Conservation (phyloP, 1,140 invertebrate genomes). For the Chymomyza costata region DNA sequence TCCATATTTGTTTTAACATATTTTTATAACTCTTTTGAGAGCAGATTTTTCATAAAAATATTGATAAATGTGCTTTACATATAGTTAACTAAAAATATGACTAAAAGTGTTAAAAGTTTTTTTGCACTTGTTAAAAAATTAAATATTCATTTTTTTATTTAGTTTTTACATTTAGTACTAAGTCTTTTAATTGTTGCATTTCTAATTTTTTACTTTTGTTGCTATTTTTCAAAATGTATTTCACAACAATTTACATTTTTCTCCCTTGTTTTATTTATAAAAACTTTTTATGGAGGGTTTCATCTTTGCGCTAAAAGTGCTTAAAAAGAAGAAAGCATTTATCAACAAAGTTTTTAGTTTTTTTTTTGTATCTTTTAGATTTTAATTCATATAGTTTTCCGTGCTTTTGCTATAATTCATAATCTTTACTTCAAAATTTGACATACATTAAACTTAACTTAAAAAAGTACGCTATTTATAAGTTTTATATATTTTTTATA, state of each 20-base stretch:
- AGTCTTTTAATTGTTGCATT: conserved; percentile 59
- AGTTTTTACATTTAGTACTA: conserved; percentile 39
- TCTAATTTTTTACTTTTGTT: conserved; percentile 46
- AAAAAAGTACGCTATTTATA: conserved; percentile 48
- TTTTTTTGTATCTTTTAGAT: conserved; percentile 19
- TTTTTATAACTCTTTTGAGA: conserved; percentile 26
- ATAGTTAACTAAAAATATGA: conserved; percentile 59
- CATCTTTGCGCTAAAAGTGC: conserved; percentile 10
- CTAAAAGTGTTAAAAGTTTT: conserved; percentile 51
- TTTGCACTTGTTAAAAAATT: conserved; percentile 34
- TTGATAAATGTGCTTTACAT: conserved; percentile 45
- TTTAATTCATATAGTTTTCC: conserved; percentile 54
- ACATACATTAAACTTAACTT: conserved; percentile 59
- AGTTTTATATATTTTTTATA: conserved; percentile 42
- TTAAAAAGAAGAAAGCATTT: conserved; percentile 24
- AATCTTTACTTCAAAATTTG: conserved; percentile 59
- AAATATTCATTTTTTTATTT: conserved; percentile 21
- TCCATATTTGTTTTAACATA: conserved; percentile 1
- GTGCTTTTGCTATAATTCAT: conserved; percentile 48
- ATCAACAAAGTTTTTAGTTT: conserved; percentile 19
- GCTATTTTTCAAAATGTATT: conserved; percentile 30
- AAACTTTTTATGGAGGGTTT: conserved; percentile 56
- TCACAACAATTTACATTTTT: conserved; percentile 30
- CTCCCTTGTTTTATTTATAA: conserved; percentile 19
- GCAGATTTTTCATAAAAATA: conserved; percentile 33